A percentile compares a stretch with the other conserved stretches of the same genome.
phyloP scores from a whole-genome alignment of 1,140 invertebrate species.

The Rhagoletis zephyria region DNA sequence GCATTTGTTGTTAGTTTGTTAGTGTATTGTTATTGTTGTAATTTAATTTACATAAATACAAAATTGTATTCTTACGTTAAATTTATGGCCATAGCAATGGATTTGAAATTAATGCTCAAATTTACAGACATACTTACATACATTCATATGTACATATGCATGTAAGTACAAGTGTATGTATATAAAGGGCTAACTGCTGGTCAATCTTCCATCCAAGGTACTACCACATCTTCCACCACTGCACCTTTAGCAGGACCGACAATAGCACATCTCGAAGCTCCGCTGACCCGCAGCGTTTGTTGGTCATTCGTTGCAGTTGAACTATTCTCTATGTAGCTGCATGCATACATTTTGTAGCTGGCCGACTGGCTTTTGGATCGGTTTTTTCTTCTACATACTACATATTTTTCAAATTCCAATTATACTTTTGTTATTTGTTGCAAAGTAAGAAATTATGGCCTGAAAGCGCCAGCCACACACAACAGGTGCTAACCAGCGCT shows the following conservation, averaged over 20 bases:
- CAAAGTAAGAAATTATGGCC: not conserved
- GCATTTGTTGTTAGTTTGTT: too few species aligned
- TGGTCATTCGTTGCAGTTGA: slow-evolving; percentile 25
- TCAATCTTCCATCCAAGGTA: not conserved
- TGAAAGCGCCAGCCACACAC: slow-evolving; percentile 22
- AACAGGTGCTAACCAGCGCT: slow-evolving; percentile 5
- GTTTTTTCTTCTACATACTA: too few species aligned
- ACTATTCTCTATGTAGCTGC: not conserved
- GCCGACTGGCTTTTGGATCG: not conserved
- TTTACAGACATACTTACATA: not conserved
- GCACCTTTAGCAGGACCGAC: not conserved
- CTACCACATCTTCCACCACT: not conserved
- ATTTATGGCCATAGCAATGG: slow-evolving; percentile 27
- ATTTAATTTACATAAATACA: slow-evolving; percentile 38
- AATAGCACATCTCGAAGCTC: not conserved
- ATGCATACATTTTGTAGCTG: too few species aligned
- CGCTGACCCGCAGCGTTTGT: slow-evolving; percentile 20
- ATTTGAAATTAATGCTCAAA: slow-evolving; percentile 21
- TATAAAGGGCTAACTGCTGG: not conserved
- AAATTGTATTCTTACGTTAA: not conserved
- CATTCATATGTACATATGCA: not conserved
- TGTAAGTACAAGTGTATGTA: too few species aligned
- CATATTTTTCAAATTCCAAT: slow-evolving; percentile 20
- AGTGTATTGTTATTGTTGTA: not conserved
- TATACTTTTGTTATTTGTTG: slow-evolving; percentile 10